Percentiles rank a stretch among this genome's conserved stretches.
Evolutionary conservation across 2,113 vertebrate genomes (phyloP).

Genomic region (Pteruthius melanotis): DNA sequence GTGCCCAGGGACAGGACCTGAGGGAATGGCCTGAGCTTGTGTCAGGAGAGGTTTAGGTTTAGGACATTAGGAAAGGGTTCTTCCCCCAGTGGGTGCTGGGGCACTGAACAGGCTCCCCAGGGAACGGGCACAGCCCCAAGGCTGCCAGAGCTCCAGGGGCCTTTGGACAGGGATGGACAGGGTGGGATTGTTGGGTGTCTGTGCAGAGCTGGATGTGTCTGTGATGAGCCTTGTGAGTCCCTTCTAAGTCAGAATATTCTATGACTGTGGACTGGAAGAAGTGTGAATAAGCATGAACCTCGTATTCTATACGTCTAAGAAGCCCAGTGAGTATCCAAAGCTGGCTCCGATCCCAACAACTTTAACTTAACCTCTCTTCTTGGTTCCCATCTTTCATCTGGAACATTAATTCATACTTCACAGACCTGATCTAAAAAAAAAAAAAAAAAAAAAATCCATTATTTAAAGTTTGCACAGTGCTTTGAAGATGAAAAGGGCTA

Average conservation of each 20-base stretch:
- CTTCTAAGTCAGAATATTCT: background rate
- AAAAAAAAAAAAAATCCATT: background rate
- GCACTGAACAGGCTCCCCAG: background rate
- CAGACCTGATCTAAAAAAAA: background rate
- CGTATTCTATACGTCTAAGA: background rate
- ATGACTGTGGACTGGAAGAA: background rate
- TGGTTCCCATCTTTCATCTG: constrained; percentile 50
- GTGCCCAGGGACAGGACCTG: background rate
- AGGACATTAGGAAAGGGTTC: background rate
- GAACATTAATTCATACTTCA: constrained; percentile 11
- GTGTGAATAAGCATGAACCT: background rate
- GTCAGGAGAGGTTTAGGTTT: background rate
- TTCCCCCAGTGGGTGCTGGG: background rate
- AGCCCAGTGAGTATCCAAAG: background rate
- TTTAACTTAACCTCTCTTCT: background rate
- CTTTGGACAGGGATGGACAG: background rate
- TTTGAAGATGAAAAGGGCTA: constrained; percentile 63
- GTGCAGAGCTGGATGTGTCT: background rate
- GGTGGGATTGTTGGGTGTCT: background rate
- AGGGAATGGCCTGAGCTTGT: background rate
- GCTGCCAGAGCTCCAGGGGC: background rate
- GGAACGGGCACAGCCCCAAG: background rate
- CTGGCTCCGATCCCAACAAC: background rate
- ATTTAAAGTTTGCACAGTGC: constrained; percentile 32
- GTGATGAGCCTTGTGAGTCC: background rate